Conservation (phyloP, 1,140 invertebrate genomes). For the Zaprionus tsacasi region DNA sequence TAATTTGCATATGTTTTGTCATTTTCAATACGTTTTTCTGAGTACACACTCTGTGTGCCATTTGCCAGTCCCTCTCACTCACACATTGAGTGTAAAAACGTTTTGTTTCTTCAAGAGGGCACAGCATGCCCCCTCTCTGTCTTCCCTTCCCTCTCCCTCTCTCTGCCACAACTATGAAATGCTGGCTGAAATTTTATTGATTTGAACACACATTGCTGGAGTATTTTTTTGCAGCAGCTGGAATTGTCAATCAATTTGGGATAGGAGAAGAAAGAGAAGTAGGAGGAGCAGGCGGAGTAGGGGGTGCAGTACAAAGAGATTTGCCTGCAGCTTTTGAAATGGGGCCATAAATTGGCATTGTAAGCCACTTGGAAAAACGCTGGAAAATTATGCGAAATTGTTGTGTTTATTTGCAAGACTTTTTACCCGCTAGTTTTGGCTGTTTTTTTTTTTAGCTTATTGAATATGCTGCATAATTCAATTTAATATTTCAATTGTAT, state of each 20-base stretch:
- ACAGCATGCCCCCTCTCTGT: not conserved
- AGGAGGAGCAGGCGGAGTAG: not conserved
- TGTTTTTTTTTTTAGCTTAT: not conserved
- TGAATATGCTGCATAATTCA: not conserved
- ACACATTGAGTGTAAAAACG: slow-evolving; percentile 1
- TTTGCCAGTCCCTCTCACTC: slow-evolving; percentile 1
- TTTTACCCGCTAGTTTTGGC: not conserved
- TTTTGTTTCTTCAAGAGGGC: slow-evolving; percentile 14
- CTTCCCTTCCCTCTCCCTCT: not conserved
- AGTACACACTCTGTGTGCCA: not conserved
- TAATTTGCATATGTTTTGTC: slow-evolving; percentile 41
- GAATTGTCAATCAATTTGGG: slow-evolving; percentile 9
- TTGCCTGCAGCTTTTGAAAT: slow-evolving; percentile 18
- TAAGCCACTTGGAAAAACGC: not conserved
- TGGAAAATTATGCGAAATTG: not conserved
- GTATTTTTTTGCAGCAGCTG: slow-evolving; percentile 3
- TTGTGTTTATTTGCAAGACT: not conserved
- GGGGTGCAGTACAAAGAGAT: not conserved
- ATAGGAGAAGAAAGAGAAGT: not conserved
- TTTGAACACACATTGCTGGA: slow-evolving; percentile 17
- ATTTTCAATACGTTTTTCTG: not conserved
- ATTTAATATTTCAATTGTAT: not conserved
- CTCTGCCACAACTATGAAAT: slow-evolving; percentile 21
- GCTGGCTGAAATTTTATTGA: slow-evolving; percentile 41
- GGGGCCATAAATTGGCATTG: slow-evolving; percentile 4